phyloP scores from a whole-genome alignment of 2,888 invertebrate species.

The Dicyrtomina minuta region DNA sequence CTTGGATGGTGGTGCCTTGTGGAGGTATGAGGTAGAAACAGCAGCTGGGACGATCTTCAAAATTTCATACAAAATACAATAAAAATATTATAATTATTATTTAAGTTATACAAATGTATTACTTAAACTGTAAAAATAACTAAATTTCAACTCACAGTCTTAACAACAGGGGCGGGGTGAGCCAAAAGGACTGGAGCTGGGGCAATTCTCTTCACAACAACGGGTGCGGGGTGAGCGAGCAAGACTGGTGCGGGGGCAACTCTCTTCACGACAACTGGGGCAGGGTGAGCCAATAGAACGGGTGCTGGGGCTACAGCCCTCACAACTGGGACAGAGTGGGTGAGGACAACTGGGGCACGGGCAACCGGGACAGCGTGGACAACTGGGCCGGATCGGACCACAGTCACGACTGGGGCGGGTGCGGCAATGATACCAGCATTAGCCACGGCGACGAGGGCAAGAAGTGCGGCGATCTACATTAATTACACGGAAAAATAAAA shows the following conservation, averaged over 20 bases:
- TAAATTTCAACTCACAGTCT: no score
- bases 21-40: not conserved
- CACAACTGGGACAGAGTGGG: not conserved
- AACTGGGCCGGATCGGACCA: conserved; percentile 4
- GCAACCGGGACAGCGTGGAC: not conserved
- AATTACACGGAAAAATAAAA: no score
- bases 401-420: not conserved
- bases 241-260: conserved; percentile 1
- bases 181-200: not conserved
- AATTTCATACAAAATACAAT: no score
- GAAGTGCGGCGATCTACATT: no score
- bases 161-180: conserved; percentile 17
- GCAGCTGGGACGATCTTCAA: conserved; percentile 6
- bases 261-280: conserved; percentile 10
- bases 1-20: conserved; percentile 9
- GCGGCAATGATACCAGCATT: no score
- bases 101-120: no score
- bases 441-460: no score
- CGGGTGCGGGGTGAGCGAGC: not conserved
- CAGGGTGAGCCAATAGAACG: not conserved
- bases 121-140: no score
- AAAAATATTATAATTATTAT: no score
- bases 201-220: conserved; percentile 1
- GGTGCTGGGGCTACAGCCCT: not conserved
- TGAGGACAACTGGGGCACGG: conserved; percentile 13